These are phyloP conservation scores for Leptura quadrifasciata DNA, from an alignment of 2,888 invertebrate species.

Conservation along the genomic window DNA sequence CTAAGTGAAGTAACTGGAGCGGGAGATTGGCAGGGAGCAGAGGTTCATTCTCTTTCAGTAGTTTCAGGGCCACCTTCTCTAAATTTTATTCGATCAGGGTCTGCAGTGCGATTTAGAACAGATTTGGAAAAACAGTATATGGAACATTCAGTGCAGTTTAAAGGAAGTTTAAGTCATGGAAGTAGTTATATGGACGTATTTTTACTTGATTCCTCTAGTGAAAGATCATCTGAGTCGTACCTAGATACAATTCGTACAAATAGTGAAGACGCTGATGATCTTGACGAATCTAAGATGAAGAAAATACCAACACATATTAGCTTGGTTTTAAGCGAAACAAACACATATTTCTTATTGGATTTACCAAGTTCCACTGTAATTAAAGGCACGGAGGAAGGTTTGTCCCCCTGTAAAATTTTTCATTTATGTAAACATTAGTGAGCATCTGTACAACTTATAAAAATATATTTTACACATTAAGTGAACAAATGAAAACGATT, in stretches of 20 bases:
- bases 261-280: constrained; percentile 33
- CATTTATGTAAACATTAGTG: not conserved
- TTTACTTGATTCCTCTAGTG: constrained; percentile 25
- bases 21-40: not conserved
- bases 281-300: constrained; percentile 4
- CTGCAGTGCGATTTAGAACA: constrained; percentile 47
- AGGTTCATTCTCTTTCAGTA: not conserved
- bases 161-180: constrained; percentile 39
- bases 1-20: constrained; percentile 53
- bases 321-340: constrained; percentile 81
- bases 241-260: not conserved
- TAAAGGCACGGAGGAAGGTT: constrained; percentile 76
- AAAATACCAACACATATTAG: constrained; percentile 77
- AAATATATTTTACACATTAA: too few relatives aligned
- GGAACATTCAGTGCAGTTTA: constrained; percentile 26
- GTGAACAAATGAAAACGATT: too few relatives aligned
- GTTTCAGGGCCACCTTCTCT: constrained; percentile 10
- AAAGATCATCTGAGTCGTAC: not conserved
- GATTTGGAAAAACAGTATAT: constrained; percentile 39
- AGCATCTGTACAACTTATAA: too few relatives aligned
- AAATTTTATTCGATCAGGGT: constrained; percentile 46
- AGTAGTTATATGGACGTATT: constrained; percentile 45
- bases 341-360: constrained; percentile 80
- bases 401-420: not conserved
- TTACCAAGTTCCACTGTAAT: constrained; percentile 80